phyloP scores from a whole-genome alignment of 2,113 vertebrate genomes.

The Mionectes macconnelli region DNA sequence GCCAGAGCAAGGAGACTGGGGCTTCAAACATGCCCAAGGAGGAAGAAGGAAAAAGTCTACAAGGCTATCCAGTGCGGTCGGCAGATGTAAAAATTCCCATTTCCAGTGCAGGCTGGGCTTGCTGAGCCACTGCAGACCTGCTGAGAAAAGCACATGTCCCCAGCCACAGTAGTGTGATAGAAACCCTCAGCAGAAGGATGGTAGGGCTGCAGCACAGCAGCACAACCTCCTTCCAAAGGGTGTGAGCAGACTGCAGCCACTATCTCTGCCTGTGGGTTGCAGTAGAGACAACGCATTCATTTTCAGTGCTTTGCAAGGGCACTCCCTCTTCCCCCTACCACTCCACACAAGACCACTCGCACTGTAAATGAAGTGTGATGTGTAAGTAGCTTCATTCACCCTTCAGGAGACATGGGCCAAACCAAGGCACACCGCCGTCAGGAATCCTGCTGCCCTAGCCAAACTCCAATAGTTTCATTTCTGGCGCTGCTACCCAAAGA shows the following conservation, averaged over 20 bases:
- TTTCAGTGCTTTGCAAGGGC: background rate
- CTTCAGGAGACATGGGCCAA: conserved; percentile 13
- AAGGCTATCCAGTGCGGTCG: background rate
- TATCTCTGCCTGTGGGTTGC: conserved; percentile 60
- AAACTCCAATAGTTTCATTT: conserved; percentile 15
- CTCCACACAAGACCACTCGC: conserved; percentile 31
- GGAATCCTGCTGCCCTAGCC: conserved; percentile 14
- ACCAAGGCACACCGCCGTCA: background rate
- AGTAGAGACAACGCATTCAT: conserved; percentile 61
- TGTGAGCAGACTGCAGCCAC: conserved; percentile 52
- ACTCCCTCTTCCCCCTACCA: conserved; percentile 47
- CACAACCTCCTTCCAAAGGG: background rate
- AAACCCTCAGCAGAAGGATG: background rate
- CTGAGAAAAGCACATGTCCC: background rate
- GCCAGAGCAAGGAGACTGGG: background rate
- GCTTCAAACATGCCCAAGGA: background rate
- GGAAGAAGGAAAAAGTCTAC: background rate
- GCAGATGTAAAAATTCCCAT: background rate
- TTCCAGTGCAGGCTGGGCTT: fast-evolving
- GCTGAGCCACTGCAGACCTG: background rate
- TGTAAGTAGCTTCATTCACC: background rate
- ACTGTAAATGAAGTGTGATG: background rate
- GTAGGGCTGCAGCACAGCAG: background rate
- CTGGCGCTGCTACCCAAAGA: conserved; percentile 37
- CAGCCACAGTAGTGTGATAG: fast-evolving